A percentile compares a stretch with the other conserved stretches of the same genome.
Evolutionary conservation across 2,113 vertebrate species (phyloP).

Genomic region (Tilapia sparmanii): DNA sequence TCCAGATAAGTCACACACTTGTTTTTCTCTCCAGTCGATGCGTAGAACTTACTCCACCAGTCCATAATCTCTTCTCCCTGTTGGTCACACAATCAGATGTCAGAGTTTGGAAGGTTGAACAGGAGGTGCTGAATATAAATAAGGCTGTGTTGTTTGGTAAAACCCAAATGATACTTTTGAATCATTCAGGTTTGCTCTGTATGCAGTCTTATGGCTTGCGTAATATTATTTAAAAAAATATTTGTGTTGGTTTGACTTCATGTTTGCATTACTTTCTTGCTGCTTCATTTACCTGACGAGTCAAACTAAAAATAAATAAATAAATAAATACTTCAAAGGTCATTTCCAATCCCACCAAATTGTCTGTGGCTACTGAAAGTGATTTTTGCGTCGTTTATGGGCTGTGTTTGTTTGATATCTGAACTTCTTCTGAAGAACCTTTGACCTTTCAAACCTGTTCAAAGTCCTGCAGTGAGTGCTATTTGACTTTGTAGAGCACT

Average conservation of each 20-base stretch:
- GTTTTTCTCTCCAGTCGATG: constrained; percentile 82
- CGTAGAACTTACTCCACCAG: constrained; percentile 99
- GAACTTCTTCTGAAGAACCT: neutral
- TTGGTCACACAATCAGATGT: neutral
- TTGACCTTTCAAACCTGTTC: neutral
- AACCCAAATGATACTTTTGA: neutral
- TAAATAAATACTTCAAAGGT: neutral
- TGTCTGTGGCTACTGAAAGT: neutral
- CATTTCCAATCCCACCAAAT: neutral
- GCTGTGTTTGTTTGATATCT: neutral
- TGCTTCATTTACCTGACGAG: neutral
- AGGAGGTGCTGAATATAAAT: neutral
- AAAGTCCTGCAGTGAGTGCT: neutral
- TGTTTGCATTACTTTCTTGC: neutral
- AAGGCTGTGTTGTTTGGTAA: too few relatives aligned
- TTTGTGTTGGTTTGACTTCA: neutral
- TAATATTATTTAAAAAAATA: neutral
- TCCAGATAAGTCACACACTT: constrained; percentile 90
- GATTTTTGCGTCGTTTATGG: neutral
- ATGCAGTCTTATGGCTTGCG: neutral
- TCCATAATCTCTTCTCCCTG: constrained; percentile 94
- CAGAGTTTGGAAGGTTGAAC: neutral
- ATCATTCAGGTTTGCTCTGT: neutral
- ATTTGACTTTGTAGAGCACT: neutral
- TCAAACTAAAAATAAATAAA: neutral